phyloP scores from a whole-genome alignment of 2,113 vertebrate species.

The Picathartes gymnocephalus region DNA sequence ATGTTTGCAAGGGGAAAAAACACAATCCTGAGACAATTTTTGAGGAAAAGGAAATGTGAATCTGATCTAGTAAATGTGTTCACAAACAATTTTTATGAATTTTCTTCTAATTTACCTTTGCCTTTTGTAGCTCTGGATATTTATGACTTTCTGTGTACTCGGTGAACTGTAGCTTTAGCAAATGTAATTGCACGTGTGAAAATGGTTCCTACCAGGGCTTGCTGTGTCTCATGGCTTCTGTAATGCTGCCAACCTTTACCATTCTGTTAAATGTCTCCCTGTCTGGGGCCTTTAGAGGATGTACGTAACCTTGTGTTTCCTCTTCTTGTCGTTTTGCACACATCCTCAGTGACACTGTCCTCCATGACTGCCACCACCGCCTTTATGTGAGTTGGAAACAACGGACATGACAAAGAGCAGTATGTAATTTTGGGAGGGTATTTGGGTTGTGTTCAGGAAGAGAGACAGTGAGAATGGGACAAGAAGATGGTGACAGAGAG shows the following conservation, averaged over 20 bases:
- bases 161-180: not conserved
- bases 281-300: not conserved
- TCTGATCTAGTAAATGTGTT: not conserved
- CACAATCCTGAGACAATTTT: not conserved
- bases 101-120: not conserved
- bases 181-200: not conserved
- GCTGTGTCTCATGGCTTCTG: not conserved
- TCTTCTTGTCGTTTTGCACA: not conserved
- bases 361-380: not conserved
- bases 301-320: not conserved
- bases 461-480: not conserved
- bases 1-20: not conserved
- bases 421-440: not conserved
- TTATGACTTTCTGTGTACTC: not conserved
- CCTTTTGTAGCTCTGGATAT: not conserved
- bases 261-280: not conserved
- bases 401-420: not conserved
- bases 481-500: not conserved
- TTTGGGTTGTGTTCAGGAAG: not conserved
- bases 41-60: not conserved
- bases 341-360: not conserved
- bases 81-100: not conserved
- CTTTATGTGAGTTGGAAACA: not conserved
- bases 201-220: not conserved
- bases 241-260: not conserved